Evolutionary conservation across 2,113 vertebrate genomes (phyloP).

Genomic region (Toxotes jaculatrix): DNA sequence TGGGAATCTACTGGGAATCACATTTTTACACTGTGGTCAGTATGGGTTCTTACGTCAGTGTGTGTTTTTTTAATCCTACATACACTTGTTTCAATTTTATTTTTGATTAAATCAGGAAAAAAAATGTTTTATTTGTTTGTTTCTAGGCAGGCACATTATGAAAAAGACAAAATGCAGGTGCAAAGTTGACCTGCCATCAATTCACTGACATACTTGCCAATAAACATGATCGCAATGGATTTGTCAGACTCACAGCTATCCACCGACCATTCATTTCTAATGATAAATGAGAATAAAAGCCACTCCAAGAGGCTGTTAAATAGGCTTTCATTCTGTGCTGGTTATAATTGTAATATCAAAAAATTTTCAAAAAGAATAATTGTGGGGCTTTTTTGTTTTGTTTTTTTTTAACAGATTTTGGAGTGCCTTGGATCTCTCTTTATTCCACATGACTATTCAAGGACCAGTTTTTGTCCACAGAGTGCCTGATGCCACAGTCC

Average conservation of each 20-base stretch:
- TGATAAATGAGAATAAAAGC: not conserved
- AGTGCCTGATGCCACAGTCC: slow-evolving; percentile 5
- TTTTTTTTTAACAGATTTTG: not conserved
- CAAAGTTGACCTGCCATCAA: slow-evolving; percentile 1
- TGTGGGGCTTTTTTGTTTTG: too few relatives aligned
- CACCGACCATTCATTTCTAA: not conserved
- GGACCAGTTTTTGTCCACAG: slow-evolving; percentile 21
- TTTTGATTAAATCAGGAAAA: slow-evolving; percentile 32
- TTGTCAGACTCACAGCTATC: slow-evolving; percentile 11
- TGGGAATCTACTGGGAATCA: slow-evolving; percentile 87
- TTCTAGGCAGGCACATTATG: not conserved
- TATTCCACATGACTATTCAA: not conserved
- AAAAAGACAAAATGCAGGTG: slow-evolving; percentile 19
- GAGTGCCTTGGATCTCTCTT: slow-evolving; percentile 26
- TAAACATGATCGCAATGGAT: slow-evolving; percentile 30
- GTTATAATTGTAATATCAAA: not conserved
- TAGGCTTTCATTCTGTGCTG: not conserved
- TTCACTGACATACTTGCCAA: slow-evolving; percentile 30
- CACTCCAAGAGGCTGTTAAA: not conserved
- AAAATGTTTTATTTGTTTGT: slow-evolving; percentile 10
- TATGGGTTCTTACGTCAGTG: slow-evolving; percentile 21
- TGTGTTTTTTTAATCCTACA: not conserved
- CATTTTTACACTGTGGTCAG: slow-evolving; percentile 80
- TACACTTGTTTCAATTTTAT: slow-evolving; percentile 11
- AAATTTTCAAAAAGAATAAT: not conserved